Conservation (phyloP, 2,888 invertebrate species). For the Stegophylla sp. region DNA sequence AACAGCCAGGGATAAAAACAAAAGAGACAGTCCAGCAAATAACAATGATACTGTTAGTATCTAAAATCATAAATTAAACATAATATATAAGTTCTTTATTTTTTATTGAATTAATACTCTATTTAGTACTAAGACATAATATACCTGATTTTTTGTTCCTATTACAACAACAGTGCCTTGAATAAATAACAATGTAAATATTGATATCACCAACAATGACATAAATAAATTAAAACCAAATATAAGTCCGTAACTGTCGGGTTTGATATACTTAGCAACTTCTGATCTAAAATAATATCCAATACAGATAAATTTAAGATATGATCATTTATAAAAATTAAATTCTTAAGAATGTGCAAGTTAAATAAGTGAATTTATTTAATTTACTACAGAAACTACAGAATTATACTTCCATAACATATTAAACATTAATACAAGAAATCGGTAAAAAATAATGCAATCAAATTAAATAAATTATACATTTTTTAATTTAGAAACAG, state of each 20-base stretch:
- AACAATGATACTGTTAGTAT: constrained; percentile 33
- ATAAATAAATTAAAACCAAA: constrained; percentile 88
- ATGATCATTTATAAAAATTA: not conserved
- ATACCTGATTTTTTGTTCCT: constrained; percentile 52
- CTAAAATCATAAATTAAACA: constrained; percentile 7
- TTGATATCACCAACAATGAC: constrained; percentile 47
- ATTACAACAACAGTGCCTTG: constrained; percentile 41
- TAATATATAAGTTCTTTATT: not conserved
- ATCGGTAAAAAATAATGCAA: too few relatives aligned
- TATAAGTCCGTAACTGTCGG: constrained; percentile 86
- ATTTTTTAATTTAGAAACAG: too few relatives aligned
- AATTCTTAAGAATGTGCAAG: not conserved
- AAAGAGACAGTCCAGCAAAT: not conserved
- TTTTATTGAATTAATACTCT: not conserved
- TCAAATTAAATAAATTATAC: too few relatives aligned
- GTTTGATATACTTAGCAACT: constrained; percentile 80
- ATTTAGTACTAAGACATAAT: not conserved
- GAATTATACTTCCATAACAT: too few relatives aligned
- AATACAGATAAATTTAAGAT: not conserved
- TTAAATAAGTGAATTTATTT: not conserved
- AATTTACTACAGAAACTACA: not conserved
- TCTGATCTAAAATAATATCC: constrained; percentile 73
- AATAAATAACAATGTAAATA: constrained; percentile 54
- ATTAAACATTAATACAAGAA: too few relatives aligned
- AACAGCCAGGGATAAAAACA: not conserved